These are phyloP conservation scores for Ammodytes dubius DNA, from an alignment of 2,113 vertebrate species.

Conservation along the genomic window DNA sequence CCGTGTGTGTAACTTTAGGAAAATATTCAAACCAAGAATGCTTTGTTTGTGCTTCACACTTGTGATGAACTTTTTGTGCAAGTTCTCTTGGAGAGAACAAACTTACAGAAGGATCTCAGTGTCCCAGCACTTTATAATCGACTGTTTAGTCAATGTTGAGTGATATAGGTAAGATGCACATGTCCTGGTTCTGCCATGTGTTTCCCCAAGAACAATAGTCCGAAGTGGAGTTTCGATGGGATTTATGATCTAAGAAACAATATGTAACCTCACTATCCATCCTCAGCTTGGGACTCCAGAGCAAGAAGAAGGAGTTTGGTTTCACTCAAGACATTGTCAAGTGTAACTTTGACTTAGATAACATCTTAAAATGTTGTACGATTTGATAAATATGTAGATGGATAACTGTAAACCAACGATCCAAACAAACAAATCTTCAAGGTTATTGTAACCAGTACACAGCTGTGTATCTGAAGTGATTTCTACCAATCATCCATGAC, in stretches of 20 bases:
- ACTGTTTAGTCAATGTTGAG: conserved; percentile 5
- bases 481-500: neutral
- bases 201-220: neutral
- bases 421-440: neutral
- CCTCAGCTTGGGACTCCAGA: neutral
- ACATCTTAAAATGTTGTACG: neutral
- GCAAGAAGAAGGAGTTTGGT: neutral
- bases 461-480: neutral
- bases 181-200: neutral
- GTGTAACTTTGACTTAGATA: neutral
- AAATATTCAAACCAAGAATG: conserved; percentile 18
- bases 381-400: neutral
- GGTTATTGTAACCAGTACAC: neutral
- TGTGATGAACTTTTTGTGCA: conserved; percentile 11
- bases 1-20: conserved; percentile 14
- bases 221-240: neutral
- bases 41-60: conserved; percentile 31
- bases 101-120: neutral
- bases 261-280: neutral
- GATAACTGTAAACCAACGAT: neutral
- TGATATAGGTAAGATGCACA: neutral
- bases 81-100: neutral
- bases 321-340: too few relatives aligned
- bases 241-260: neutral
- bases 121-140: conserved; percentile 1